Evolutionary conservation across 2,888 invertebrate genomes (phyloP), one percentile per base, ranked within the genome.

Genomic region (Conus canariensis): DNA sequence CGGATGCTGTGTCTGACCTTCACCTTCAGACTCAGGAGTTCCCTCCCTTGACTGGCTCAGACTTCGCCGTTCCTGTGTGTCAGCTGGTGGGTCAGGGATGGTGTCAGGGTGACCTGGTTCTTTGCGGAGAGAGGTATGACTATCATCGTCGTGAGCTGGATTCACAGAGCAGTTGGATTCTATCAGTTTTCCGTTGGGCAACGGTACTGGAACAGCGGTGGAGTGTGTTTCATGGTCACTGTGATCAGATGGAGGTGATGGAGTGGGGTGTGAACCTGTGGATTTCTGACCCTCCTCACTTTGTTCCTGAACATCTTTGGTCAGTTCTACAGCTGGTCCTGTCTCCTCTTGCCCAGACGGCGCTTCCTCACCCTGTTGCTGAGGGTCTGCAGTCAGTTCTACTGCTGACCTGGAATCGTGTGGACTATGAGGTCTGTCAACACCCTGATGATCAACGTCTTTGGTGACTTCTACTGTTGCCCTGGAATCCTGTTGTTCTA

Each of bases 1-100:
- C 60, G 58, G 87, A 12, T 56, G 30, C 30, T 70, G 59, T 12
- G 70, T 67, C 22, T n/a, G 30, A n/a, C 64, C 60, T 64, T 77
- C 45, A 30, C 64, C 80, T 30, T 87, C 25, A 88, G 87, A 77
- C 87, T 89, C 58, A 90, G 89, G 56, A 89, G 82, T 67, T 90
- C 85, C 87, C 88, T 90, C 85, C 85, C 88, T 25, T 59, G 85
- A 85, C 25, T 60, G 60, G 85, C 85, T 80, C 30, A 4, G 45
- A 12, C 80, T 80, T 9, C 82, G 82, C 7, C 19, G 80, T 83
- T 83, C 19, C 19, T 83, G 56, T 10, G 10, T 19, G 25, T 30
- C 30, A 30, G 30, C 30, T 9, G 77, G 5, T 77, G 25, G 25
- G 30, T 77, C 30, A 25, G 16, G 56, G 80, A 30, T 0, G 16